Conservation (phyloP, 2,888 invertebrate genomes). For the Aphidoletes aphidimyza region DNA sequence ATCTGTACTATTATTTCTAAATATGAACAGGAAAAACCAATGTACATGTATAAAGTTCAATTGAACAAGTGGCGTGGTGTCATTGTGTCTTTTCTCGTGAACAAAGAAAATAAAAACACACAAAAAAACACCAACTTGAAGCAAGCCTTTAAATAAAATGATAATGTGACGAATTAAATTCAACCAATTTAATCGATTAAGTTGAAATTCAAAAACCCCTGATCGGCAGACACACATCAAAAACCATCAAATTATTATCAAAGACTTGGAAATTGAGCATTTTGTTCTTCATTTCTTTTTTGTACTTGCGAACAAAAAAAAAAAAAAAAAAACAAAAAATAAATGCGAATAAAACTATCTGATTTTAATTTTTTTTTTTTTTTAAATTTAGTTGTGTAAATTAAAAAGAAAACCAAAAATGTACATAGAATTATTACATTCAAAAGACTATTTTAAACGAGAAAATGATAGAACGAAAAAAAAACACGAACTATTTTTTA, state of each 20-base stretch:
- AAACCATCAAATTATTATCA: too few species aligned
- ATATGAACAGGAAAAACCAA: not conserved
- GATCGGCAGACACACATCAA: not conserved
- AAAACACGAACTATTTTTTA: not conserved
- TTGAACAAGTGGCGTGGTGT: not conserved
- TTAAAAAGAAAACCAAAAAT: too few species aligned
- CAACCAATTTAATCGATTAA: too few species aligned
- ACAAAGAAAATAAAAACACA: too few species aligned
- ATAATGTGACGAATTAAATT: too few species aligned
- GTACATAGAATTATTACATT: constrained; percentile 22
- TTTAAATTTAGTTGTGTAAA: constrained; percentile 43
- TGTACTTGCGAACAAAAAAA: not conserved
- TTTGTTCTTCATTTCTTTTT: not conserved
- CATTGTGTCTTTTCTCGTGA: not conserved
- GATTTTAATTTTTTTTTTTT: constrained; percentile 38
- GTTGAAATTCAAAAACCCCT: too few species aligned
- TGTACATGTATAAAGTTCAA: too few species aligned
- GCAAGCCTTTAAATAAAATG: too few species aligned
- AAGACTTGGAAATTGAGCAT: constrained; percentile 43
- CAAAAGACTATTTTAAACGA: constrained; percentile 28
- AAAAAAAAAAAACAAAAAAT: not conserved
- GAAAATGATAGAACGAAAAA: not conserved
- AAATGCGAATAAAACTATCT: constrained; percentile 18
- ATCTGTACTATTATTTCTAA: not conserved
- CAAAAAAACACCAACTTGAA: too few species aligned